Percentiles rank a stretch among this genome's conserved stretches.
phyloP scores from a whole-genome alignment of 2,888 invertebrate species.

The Tenthredo distinguenda region DNA sequence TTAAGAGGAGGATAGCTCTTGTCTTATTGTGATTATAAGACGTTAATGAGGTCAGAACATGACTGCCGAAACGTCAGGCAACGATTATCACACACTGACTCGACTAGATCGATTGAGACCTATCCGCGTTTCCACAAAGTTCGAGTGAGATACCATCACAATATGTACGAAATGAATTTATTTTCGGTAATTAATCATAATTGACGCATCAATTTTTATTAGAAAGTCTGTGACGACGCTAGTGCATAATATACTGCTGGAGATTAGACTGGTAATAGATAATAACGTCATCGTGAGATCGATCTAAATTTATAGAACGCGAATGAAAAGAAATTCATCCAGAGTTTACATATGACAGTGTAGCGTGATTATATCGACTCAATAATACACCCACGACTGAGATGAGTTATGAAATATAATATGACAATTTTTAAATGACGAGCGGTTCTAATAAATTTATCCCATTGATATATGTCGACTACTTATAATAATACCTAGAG shows the following conservation, averaged over 20 bases:
- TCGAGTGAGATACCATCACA: too few relatives aligned
- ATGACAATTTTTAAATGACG: slow-evolving; percentile 1
- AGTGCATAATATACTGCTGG: slow-evolving; percentile 4
- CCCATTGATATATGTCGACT: slow-evolving; percentile 15
- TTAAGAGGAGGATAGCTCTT: too few relatives aligned
- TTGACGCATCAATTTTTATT: neutral
- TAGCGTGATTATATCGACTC: neutral
- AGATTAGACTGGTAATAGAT: neutral
- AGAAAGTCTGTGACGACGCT: neutral
- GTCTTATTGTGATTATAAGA: too few relatives aligned
- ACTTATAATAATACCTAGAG: slow-evolving; percentile 11
- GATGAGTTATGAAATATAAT: neutral
- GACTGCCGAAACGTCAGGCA: too few relatives aligned
- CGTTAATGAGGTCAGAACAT: too few relatives aligned
- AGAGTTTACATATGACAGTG: neutral
- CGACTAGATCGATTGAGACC: too few relatives aligned
- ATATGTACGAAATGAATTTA: neutral
- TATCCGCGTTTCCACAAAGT: too few relatives aligned
- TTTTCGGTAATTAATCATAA: neutral
- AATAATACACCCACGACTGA: neutral
- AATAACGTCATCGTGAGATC: neutral
- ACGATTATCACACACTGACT: too few relatives aligned
- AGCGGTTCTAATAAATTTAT: slow-evolving; percentile 13
- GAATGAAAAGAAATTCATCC: neutral
- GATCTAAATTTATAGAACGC: neutral